Percentiles rank a stretch among this genome's conserved stretches.
Evolutionary conservation across 2,888 invertebrate genomes (phyloP).

Genomic region (Acrobeloides nanus): DNA sequence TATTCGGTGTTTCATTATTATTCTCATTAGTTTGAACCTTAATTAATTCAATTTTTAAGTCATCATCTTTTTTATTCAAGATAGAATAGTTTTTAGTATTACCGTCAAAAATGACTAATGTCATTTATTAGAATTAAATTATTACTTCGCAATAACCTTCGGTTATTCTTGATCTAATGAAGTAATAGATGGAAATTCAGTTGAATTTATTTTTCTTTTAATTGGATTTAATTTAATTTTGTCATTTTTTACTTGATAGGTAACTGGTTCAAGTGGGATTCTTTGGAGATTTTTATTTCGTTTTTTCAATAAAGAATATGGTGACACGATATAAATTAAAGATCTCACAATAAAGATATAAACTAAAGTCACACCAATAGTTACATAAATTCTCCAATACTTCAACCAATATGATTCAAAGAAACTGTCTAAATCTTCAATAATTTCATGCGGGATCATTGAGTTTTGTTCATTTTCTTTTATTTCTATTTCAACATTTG

Average conservation of each 20-base stretch:
- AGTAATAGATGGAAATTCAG: slow-evolving; percentile 7
- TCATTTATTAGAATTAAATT: slow-evolving; percentile 6
- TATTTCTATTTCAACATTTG: slow-evolving; percentile 19
- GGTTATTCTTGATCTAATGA: slow-evolving; percentile 6
- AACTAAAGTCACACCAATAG: slow-evolving; percentile 24
- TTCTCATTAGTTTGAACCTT: slow-evolving; percentile 7
- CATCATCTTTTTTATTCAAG: slow-evolving; percentile 10
- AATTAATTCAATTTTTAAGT: slow-evolving; percentile 12
- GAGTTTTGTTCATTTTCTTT: slow-evolving; percentile 25
- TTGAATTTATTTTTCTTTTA: slow-evolving; percentile 16
- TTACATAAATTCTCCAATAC: slow-evolving; percentile 27
- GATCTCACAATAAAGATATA: slow-evolving; percentile 24
- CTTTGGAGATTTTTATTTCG: slow-evolving; percentile 11
- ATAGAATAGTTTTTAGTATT: slow-evolving; percentile 11
- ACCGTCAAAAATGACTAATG: slow-evolving; percentile 13
- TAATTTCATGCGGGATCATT: slow-evolving; percentile 29
- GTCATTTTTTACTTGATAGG: slow-evolving; percentile 10
- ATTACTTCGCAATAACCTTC: too few relatives aligned
- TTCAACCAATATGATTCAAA: slow-evolving; percentile 20
- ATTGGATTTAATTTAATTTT: slow-evolving; percentile 12
- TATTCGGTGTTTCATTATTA: slow-evolving; percentile 8
- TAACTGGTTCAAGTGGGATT: slow-evolving; percentile 9
- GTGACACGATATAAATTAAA: slow-evolving; percentile 15
- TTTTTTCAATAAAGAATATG: slow-evolving; percentile 10
- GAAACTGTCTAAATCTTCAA: slow-evolving; percentile 16